phyloP scores from a whole-genome alignment of 2,888 invertebrate species.

The Sminthurides aquaticus region DNA sequence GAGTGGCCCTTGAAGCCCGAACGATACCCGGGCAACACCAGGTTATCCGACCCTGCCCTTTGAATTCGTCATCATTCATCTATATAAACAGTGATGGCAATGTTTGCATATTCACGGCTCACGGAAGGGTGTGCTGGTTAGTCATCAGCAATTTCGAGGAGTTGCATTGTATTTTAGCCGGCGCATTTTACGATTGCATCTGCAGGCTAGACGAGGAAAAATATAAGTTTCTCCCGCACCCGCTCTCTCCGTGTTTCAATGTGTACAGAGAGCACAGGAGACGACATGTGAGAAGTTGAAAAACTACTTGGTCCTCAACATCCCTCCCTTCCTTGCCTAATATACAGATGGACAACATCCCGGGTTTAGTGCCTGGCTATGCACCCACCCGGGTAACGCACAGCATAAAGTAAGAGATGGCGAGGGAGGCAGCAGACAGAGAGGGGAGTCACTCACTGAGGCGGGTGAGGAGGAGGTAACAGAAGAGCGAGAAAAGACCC shows the following conservation, averaged over 20 bases:
- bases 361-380: too few relatives aligned
- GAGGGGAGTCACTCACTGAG: background rate
- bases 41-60: too few relatives aligned
- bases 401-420: background rate
- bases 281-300: background rate
- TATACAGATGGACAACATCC: too few relatives aligned
- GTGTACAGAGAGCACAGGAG: too few relatives aligned
- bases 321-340: background rate
- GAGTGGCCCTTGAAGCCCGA: too few relatives aligned
- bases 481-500: background rate
- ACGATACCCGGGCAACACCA: too few relatives aligned
- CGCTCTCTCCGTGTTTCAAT: too few relatives aligned
- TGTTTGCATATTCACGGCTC: background rate
- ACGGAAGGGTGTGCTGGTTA: too few relatives aligned
- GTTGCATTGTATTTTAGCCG: background rate
- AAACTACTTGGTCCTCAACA: background rate
- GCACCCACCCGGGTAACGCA: background rate
- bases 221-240: too few relatives aligned
- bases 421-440: background rate
- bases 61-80: too few relatives aligned
- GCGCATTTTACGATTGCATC: background rate
- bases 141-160: background rate
- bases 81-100: background rate
- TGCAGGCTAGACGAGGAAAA: background rate
- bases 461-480: background rate